Conservation (phyloP, 1,140 invertebrate species). For the Olivierus martensii region DNA sequence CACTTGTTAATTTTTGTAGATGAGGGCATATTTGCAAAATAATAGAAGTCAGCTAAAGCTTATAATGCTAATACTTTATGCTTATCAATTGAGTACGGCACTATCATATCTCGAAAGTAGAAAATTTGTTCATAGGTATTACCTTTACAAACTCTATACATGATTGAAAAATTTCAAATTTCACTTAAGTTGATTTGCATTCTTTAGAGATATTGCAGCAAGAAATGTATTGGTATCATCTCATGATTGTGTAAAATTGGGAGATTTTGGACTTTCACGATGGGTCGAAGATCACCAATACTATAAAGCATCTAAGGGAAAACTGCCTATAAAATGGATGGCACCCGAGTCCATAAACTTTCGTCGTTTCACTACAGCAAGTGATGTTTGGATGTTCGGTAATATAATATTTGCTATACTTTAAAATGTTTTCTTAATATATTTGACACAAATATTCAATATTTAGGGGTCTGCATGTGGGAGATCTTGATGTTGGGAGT, state of each 20-base stretch:
- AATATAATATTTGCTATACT: too few species aligned
- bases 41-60: conserved; percentile 72
- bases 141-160: not conserved
- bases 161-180: not conserved
- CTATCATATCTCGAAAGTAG: conserved; percentile 94
- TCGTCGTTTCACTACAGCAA: conserved; percentile 80
- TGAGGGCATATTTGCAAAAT: conserved; percentile 80
- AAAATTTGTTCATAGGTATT: conserved; percentile 88
- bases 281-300: conserved; percentile 95
- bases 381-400: conserved; percentile 99
- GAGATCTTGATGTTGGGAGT: conserved; percentile 95
- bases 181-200: not conserved
- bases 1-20: conserved; percentile 22
- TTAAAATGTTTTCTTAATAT: too few species aligned
- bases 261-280: conserved; percentile 86
- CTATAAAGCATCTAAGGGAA: conserved; percentile 92
- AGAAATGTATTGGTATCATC: conserved; percentile 91
- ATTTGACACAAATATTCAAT: too few species aligned
- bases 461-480: conserved; percentile 97
- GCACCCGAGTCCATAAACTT: conserved; percentile 98
- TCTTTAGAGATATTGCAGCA: conserved; percentile 67
- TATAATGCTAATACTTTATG: conserved; percentile 71
- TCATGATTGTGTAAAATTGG: conserved; percentile 87
- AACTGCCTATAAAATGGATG: conserved; percentile 99
- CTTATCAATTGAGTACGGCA: conserved; percentile 89